phyloP scores from a whole-genome alignment of 2,888 invertebrate species.

The Tineola bisselliella region DNA sequence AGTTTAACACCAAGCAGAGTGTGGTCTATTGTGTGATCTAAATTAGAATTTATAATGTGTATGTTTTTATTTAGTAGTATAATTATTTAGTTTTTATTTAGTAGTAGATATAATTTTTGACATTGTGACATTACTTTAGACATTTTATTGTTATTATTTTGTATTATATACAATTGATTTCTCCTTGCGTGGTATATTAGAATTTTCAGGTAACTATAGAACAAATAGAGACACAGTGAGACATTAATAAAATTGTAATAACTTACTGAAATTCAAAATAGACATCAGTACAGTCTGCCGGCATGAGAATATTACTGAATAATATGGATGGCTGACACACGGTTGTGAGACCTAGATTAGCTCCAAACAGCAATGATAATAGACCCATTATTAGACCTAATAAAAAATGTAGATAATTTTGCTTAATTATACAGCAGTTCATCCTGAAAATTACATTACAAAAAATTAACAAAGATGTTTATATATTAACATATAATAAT shows the following conservation, averaged over 20 bases:
- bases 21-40: too few species aligned
- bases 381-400: conserved; percentile 73
- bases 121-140: too few species aligned
- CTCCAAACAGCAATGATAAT: conserved; percentile 75
- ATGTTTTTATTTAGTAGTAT: too few species aligned
- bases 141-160: too few species aligned
- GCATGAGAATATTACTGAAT: conserved; percentile 75
- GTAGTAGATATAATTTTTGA: too few species aligned
- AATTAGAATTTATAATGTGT: too few species aligned
- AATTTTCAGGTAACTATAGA: too few species aligned
- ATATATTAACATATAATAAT: too few species aligned
- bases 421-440: conserved; percentile 84
- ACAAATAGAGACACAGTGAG: background rate
- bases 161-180: too few species aligned
- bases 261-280: conserved; percentile 81
- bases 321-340: conserved; percentile 83
- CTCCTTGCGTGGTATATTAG: too few species aligned
- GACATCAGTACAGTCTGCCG: conserved; percentile 86
- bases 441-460: conserved; percentile 65
- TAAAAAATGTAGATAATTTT: conserved; percentile 81
- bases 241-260: background rate
- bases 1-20: too few species aligned
- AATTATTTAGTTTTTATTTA: too few species aligned
- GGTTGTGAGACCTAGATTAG: conserved; percentile 85
- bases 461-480: background rate